phyloP scores from a whole-genome alignment of 1,140 invertebrate species.

The Tachypleus tridentatus region DNA sequence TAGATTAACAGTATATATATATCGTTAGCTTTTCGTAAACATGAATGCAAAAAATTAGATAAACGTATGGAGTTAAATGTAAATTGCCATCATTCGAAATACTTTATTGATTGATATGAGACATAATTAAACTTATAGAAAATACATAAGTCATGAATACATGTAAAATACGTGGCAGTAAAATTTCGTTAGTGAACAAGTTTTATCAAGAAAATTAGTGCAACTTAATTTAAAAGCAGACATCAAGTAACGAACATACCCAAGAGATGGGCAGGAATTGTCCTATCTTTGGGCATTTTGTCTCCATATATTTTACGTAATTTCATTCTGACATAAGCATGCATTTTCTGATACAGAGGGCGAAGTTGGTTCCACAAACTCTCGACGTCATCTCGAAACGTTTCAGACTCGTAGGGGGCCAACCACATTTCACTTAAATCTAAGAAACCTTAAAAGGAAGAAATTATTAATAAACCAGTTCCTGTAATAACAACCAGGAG shows the following conservation, averaged over 20 bases:
- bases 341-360: constrained; percentile 74
- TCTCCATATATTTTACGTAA: constrained; percentile 50
- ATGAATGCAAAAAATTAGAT: no score
- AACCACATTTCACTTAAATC: constrained; percentile 16
- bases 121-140: no score
- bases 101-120: no score
- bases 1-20: no score
- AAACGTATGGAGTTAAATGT: no score
- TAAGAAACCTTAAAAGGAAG: constrained; percentile 17
- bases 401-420: constrained; percentile 17
- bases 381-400: constrained; percentile 50
- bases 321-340: constrained; percentile 74
- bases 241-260: constrained; percentile 10
- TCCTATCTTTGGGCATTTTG: constrained; percentile 42
- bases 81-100: no score
- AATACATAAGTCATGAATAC: no score
- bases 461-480: not conserved
- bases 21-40: no score
- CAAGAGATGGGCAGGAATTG: constrained; percentile 82
- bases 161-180: constrained; percentile 8
- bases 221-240: no score
- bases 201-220: no score
- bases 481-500: not conserved
- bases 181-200: no score
- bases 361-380: constrained; percentile 67